These are phyloP conservation scores for Chromoteleia sp. DNA, from an alignment of 2,888 invertebrate genomes.

Conservation along the genomic window DNA sequence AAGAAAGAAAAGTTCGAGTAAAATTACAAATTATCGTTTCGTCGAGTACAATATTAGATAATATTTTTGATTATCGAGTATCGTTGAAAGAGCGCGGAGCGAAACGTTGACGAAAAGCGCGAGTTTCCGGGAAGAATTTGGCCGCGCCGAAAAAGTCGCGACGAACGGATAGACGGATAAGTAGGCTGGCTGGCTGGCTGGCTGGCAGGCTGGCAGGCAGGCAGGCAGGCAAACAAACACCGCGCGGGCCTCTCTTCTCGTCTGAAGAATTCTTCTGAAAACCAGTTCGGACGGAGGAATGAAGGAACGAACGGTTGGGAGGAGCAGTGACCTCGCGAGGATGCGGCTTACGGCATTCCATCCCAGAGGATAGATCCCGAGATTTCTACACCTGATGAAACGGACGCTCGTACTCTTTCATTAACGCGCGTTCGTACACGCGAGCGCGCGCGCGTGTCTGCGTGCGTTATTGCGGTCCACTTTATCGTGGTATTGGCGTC, in stretches of 20 bases:
- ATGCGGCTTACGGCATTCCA: constrained; percentile 69
- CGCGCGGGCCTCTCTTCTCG: constrained; percentile 39
- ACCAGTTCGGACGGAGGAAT: constrained; percentile 65
- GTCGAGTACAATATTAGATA: too few species aligned
- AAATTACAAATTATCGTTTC: too few species aligned
- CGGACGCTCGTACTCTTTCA: constrained; percentile 53
- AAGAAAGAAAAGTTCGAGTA: too few species aligned
- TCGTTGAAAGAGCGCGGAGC: too few species aligned
- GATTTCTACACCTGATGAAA: constrained; percentile 70
- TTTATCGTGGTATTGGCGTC: constrained; percentile 4
- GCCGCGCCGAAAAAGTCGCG: constrained; percentile 43
- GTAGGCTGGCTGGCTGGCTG: constrained; percentile 46
- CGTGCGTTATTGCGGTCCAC: constrained; percentile 14
- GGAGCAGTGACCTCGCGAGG: constrained; percentile 70
- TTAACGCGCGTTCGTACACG: constrained; percentile 22
- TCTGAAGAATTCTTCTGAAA: constrained; percentile 67
- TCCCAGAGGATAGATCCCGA: constrained; percentile 65
- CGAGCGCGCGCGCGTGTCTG: constrained; percentile 10
- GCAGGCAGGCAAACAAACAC: constrained; percentile 59
- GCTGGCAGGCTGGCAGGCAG: constrained; percentile 44
- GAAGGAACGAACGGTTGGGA: constrained; percentile 64
- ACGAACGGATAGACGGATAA: constrained; percentile 49
- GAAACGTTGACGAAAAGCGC: background rate
- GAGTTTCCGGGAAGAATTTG: constrained; percentile 33
- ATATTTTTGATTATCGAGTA: too few species aligned